These are phyloP conservation scores for Sarcophaga subvicina DNA, from an alignment of 2,888 invertebrate species.

Conservation along the genomic window DNA sequence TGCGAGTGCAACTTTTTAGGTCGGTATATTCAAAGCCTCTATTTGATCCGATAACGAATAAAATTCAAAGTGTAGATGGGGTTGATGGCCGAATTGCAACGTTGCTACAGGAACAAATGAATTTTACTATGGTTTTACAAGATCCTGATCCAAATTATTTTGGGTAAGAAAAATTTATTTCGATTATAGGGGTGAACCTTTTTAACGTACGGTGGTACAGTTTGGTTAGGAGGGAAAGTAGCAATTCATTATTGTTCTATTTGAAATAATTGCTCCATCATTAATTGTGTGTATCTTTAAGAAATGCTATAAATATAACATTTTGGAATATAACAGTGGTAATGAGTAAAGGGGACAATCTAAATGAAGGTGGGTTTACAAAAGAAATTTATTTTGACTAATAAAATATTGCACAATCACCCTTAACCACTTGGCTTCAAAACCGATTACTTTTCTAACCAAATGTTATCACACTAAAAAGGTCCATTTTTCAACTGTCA, in stretches of 20 bases:
- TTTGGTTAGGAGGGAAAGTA: background rate
- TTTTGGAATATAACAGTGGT: too few species aligned
- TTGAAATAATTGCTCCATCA: background rate
- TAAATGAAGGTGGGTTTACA: background rate
- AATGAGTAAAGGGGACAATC: too few species aligned
- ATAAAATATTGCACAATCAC: background rate
- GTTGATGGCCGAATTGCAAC: conserved; percentile 78
- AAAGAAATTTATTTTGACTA: too few species aligned
- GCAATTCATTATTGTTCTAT: background rate
- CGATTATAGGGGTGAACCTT: background rate
- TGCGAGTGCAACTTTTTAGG: conserved; percentile 79
- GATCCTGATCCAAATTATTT: conserved; percentile 78
- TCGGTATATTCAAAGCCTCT: conserved; percentile 78
- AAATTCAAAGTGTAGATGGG: conserved; percentile 73
- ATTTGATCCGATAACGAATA: conserved; percentile 70
- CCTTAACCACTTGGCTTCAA: background rate
- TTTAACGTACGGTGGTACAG: background rate
- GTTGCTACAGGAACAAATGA: conserved; percentile 75
- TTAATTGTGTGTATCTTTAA: background rate
- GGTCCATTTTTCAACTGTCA: background rate
- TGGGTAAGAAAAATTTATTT: conserved; percentile 74
- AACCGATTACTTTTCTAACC: background rate
- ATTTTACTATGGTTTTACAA: conserved; percentile 77
- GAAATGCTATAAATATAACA: too few species aligned
- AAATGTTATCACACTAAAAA: background rate